phyloP scores from a whole-genome alignment of 2,888 invertebrate genomes.

The Aspidiotus destructor region DNA sequence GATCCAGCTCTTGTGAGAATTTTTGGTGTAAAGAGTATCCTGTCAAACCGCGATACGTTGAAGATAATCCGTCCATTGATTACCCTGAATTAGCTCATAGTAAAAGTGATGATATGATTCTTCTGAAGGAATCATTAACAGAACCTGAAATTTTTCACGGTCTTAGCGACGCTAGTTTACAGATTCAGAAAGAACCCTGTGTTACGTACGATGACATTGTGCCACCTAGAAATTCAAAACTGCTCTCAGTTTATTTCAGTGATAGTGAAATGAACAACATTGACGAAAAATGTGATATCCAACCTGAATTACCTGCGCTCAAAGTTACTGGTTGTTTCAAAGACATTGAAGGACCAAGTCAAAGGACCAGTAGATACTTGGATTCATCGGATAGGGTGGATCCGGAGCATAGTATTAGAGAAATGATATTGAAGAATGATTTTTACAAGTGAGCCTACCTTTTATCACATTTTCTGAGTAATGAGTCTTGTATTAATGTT shows the following conservation, averaged over 20 bases:
- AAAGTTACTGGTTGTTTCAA: conserved; percentile 39
- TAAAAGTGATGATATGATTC: conserved; percentile 47
- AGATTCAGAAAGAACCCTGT: conserved; percentile 40
- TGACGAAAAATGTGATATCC: conserved; percentile 32
- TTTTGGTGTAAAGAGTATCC: conserved; percentile 13
- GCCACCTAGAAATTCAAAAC: conserved; percentile 39
- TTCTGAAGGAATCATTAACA: conserved; percentile 44
- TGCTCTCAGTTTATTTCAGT: conserved; percentile 38
- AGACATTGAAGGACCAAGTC: conserved; percentile 40
- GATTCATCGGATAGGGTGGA: conserved; percentile 48
- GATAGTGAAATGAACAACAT: conserved; percentile 38
- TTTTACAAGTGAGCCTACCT: conserved; percentile 47
- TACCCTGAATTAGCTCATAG: conserved; percentile 44
- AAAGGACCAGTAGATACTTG: conserved; percentile 39
- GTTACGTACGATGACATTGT: conserved; percentile 39
- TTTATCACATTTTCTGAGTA: neutral
- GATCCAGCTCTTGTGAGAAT: conserved; percentile 26
- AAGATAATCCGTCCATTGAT: neutral
- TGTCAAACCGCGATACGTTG: conserved; percentile 18
- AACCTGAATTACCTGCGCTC: conserved; percentile 36
- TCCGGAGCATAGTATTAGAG: conserved; percentile 54
- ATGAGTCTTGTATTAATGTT: conserved; percentile 6
- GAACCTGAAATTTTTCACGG: conserved; percentile 45
- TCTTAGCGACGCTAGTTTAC: conserved; percentile 39
- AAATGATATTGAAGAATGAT: conserved; percentile 54